Evolutionary conservation across 2,797 vertebrate species (phyloP).

Genomic region (Chaetophractus vellerosus): DNA sequence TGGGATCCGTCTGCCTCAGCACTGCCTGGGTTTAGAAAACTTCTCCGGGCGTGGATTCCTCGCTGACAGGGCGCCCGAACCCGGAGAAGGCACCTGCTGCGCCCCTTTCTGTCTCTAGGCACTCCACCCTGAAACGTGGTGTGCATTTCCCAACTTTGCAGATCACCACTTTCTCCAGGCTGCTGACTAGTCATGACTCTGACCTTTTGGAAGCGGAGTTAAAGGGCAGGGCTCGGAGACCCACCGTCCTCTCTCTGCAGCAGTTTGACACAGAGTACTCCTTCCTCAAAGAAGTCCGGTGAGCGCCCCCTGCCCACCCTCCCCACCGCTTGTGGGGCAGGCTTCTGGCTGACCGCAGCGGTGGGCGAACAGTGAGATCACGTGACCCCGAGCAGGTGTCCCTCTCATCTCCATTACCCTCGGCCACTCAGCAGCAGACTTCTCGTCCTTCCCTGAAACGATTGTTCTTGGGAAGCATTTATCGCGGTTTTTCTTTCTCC

Average conservation of each 20-base stretch:
- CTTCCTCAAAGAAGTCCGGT: slow-evolving; percentile 96
- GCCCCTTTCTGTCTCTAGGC: no score
- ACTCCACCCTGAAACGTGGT: neutral
- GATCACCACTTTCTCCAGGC: slow-evolving; percentile 98
- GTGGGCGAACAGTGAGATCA: rapidly evolving
- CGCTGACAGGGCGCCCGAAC: neutral
- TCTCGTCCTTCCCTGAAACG: neutral
- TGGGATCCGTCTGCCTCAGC: neutral
- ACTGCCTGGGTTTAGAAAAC: neutral
- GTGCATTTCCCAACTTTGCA: slow-evolving; percentile 75
- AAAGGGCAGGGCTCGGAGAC: slow-evolving; percentile 79
- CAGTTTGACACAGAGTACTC: slow-evolving; percentile 97
- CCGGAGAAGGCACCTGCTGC: rapidly evolving
- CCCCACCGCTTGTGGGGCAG: rapidly evolving
- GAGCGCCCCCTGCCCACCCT: slow-evolving; percentile 66
- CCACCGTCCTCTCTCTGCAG: slow-evolving; percentile 94
- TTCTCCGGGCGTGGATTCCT: neutral
- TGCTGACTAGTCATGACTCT: slow-evolving; percentile 93
- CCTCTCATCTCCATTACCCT: neutral
- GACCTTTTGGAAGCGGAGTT: slow-evolving; percentile 88
- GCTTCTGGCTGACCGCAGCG: neutral
- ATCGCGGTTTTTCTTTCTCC: no score
- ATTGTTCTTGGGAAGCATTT: neutral
- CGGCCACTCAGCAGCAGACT: neutral
- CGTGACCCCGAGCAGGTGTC: rapidly evolving